A percentile compares a stretch with the other conserved stretches of the same genome.
These are phyloP conservation scores for Rhyacophila brunnea DNA, from an alignment of 1,140 invertebrate genomes.

Conservation along the genomic window DNA sequence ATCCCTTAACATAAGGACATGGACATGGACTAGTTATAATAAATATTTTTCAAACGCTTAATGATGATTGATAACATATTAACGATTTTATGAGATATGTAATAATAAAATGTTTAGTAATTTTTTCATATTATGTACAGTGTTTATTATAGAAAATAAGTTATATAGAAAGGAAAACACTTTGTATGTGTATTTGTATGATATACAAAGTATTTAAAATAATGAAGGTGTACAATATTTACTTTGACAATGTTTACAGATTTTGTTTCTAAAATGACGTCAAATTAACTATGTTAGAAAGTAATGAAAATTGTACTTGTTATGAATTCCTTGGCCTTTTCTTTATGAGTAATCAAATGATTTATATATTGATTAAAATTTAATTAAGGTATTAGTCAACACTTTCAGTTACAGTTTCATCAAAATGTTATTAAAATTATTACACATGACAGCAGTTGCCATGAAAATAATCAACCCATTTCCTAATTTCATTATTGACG, in stretches of 20 bases:
- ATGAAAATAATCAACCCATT: background rate
- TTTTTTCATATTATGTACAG: no score
- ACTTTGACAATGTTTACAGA: background rate
- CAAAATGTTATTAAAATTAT: background rate
- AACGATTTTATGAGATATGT: no score
- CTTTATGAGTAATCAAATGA: constrained; percentile 7
- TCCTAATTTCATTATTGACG: background rate
- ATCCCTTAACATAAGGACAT: no score
- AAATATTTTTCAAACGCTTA: no score
- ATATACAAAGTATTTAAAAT: background rate
- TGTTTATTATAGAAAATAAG: background rate
- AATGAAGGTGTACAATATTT: background rate
- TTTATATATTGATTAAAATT: background rate
- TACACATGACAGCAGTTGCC: background rate
- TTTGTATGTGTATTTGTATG: background rate
- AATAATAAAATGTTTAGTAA: no score
- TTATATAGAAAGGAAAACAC: background rate
- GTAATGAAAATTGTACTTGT: constrained; percentile 1
- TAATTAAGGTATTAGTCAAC: constrained; percentile 1
- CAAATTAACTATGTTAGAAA: background rate
- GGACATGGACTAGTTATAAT: no score
- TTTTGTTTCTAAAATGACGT: constrained; percentile 1
- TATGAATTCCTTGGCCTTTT: constrained; percentile 26
- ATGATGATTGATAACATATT: no score
- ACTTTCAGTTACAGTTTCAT: background rate